Evolutionary conservation across 2,113 vertebrate species (phyloP).

Genomic region (Micronycteris hirsuta): DNA sequence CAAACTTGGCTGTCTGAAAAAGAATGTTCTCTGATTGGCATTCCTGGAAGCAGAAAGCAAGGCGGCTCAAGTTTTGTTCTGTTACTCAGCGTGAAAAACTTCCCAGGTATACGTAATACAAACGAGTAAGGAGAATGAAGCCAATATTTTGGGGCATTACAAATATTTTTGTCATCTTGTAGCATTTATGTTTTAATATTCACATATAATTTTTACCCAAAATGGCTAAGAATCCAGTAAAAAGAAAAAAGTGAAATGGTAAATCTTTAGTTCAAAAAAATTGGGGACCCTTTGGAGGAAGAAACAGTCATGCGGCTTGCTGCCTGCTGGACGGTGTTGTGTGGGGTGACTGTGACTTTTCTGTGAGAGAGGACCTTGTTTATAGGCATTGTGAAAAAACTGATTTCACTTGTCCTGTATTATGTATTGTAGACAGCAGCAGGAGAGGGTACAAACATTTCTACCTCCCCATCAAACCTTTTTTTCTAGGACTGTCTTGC

Average conservation of each 20-base stretch:
- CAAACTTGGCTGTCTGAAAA: slow-evolving; percentile 76
- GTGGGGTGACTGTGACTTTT: not conserved
- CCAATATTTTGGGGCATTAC: not conserved
- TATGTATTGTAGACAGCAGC: not conserved
- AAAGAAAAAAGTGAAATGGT: not conserved
- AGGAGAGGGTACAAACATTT: not conserved
- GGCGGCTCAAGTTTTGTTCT: slow-evolving; percentile 64
- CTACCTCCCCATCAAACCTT: not conserved
- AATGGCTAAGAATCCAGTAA: not conserved
- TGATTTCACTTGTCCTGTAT: rapidly evolving
- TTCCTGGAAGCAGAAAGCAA: slow-evolving; percentile 67
- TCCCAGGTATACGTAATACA: slow-evolving; percentile 3
- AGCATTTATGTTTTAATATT: not conserved
- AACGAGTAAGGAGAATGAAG: not conserved
- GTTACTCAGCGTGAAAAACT: slow-evolving; percentile 4
- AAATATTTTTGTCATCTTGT: not conserved
- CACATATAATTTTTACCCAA: not conserved
- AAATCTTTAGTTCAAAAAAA: slow-evolving; percentile 7
- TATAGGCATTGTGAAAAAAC: not conserved
- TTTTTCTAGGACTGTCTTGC: not conserved
- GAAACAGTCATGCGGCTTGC: not conserved
- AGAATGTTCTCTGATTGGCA: slow-evolving; percentile 77
- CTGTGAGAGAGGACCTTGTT: not conserved
- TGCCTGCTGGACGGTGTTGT: not conserved
- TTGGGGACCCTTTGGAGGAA: not conserved